Evolutionary conservation across 2,113 vertebrate species (phyloP), one percentile per base, ranked within the genome.

Genomic region (Callipepla squamata): DNA sequence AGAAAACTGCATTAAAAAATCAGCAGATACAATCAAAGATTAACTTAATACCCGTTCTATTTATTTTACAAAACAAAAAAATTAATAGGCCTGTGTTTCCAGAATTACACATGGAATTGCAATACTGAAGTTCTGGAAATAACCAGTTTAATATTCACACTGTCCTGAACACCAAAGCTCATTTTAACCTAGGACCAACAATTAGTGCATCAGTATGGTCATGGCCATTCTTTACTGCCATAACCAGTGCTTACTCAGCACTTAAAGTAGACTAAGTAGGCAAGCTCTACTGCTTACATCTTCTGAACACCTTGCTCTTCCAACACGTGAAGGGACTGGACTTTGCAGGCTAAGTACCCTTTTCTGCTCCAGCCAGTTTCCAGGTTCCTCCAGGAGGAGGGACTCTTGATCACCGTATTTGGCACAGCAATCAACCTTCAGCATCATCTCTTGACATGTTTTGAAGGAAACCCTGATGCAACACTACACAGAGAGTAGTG

Each of bases 61-160:
- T 80, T 91, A 42, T 57, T 83, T 90, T 72, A 44, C 85, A 68
- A 80, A 85, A 28, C 22, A 80, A 21, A 80, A 80, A 85, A 34
- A 80, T 14, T 12, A 30, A 7, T 23, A 89, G 91, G 26, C 16
- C 14, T 70, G n/a, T 18, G 1, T 42, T 51, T 83, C 47, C 40
- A 57, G 75, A 76, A 85, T 28, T 53, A 57, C 23, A 70, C 9
- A 40, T 4, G 2, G 6, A 55, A 10, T 50, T 80, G 30, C 12
- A 77, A 32, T 13, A 67, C 1, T 80, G 30, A 74, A 74, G 38
- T 32, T 32, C 59, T 92, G 30, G 30, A 82, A 81, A 51, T 26
- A 85, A 66, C 12, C 2, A 44, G 40, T n/a, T 23, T 58, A 89
- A 26, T 15, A 30, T 66, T 90, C 40, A 44, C 38, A 3, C 23